Evolutionary conservation across 2,888 invertebrate species (phyloP), one percentile per base, ranked within the genome.

Genomic region (Pocota personata): DNA sequence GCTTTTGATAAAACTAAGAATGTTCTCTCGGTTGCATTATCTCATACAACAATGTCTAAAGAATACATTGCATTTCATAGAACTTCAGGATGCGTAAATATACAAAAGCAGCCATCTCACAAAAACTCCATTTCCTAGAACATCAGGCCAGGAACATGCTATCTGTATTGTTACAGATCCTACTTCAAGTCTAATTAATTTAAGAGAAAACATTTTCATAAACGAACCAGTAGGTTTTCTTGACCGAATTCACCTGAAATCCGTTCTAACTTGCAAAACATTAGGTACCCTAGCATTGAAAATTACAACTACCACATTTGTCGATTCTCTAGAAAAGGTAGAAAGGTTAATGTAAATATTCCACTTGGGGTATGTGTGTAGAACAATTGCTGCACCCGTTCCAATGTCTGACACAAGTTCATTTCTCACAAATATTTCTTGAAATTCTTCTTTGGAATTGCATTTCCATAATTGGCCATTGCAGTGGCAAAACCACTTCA

Each of bases 391-490:
- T 24, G 37, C 24, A 14, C 10, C 48, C 66, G 6, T 21, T 66
- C 16, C 57, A 57, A 16, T n/a, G 37, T 35, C 40, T 66, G 43
- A 60, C 66, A 58, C 40, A 69, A 77, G 50, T 71, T 64, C 66
- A 72, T 72, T 66, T 52, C 43, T 43, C 40, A 66, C 50, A 72
- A 72, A 58, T n/a, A 62, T 46, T 60, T 60, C 43, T 77, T 60
- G 14, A 27, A 60, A 72, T 66, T 78, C 50, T 64, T 46, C 58
- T 67, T 72, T 67, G 58, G 50, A 78, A 72, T 83, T 72, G 66
- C 72, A 83, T 72, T 67, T 83, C 72, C 83, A 83, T 83, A 83
- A 78, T 83, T 78, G 67, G 73, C 78, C 78, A 83, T 60, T 83
- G 78, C 73, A 73, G 67, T 67, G 58, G 24, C 55, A 69, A 46